Percentiles rank a stretch among this genome's conserved stretches.
Conservation (phyloP, 2,797 vertebrate genomes). For the Anisognathus igniventris region DNA sequence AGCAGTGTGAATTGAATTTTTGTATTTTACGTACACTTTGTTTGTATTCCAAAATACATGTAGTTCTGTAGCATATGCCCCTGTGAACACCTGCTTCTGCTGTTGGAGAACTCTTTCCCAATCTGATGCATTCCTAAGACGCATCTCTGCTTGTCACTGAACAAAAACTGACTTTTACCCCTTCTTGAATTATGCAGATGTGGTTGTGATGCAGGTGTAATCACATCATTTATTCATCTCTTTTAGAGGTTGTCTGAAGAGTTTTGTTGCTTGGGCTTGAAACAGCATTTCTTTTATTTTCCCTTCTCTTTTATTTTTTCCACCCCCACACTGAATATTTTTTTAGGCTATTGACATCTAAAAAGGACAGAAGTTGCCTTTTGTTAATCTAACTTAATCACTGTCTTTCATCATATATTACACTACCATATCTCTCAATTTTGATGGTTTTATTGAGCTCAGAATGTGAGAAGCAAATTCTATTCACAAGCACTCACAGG, state of each 20-base stretch:
- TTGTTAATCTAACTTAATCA: not conserved
- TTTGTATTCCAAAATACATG: not conserved
- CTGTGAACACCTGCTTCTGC: not conserved
- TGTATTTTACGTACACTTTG: not conserved
- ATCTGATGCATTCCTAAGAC: not conserved
- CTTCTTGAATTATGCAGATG: not conserved
- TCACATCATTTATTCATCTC: not conserved
- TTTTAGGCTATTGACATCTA: not conserved
- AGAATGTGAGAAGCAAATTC: not conserved
- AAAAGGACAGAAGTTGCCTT: not conserved
- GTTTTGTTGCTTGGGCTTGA: not conserved
- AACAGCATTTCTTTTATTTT: not conserved
- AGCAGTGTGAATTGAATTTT: not conserved
- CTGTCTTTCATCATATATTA: not conserved
- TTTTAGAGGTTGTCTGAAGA: not conserved
- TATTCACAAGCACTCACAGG: not conserved
- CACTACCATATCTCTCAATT: not conserved
- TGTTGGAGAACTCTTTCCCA: not conserved
- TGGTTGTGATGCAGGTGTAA: not conserved
- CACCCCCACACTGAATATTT: too few species aligned
- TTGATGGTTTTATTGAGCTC: not conserved
- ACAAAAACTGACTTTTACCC: not conserved
- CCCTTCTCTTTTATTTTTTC: not conserved
- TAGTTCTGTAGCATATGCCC: not conserved
- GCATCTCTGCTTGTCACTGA: not conserved